phyloP scores from a whole-genome alignment of 2,888 invertebrate species.

The Phengaris alcon region DNA sequence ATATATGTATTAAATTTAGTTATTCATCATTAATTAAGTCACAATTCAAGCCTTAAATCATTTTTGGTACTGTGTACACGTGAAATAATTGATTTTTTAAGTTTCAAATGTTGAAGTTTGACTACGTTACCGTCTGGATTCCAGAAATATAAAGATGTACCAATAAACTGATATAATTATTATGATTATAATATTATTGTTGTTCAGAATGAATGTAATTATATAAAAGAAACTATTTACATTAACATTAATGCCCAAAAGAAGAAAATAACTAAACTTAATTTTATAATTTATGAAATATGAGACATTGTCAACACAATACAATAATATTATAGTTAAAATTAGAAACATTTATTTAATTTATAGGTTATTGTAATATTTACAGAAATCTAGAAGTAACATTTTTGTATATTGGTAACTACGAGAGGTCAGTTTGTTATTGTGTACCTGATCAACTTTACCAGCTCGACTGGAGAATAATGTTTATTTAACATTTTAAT shows the following conservation, averaged over 20 bases:
- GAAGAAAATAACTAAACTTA: no score
- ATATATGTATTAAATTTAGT: not conserved
- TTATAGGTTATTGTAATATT: slow-evolving; percentile 29
- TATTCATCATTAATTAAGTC: not conserved
- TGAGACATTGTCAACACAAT: not conserved
- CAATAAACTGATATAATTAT: no score
- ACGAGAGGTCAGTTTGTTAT: slow-evolving; percentile 32
- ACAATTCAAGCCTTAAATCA: not conserved
- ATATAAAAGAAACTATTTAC: no score
- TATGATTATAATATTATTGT: no score
- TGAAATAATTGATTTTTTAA: not conserved
- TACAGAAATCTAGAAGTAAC: slow-evolving; percentile 19
- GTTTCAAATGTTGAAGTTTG: not conserved
- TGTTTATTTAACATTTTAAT: slow-evolving; percentile 39
- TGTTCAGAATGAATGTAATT: no score
- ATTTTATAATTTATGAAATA: no score
- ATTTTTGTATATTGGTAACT: slow-evolving; percentile 27
- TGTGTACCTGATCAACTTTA: slow-evolving; percentile 55
- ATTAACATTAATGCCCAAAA: no score
- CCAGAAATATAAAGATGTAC: no score
- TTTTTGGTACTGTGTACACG: not conserved
- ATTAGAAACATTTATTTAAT: slow-evolving; percentile 22
- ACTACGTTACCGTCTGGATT: not conserved
- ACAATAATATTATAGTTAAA: not conserved
- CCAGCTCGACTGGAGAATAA: slow-evolving; percentile 34